phyloP scores from a whole-genome alignment of 2,888 invertebrate species.

The Mycalesis mineus region DNA sequence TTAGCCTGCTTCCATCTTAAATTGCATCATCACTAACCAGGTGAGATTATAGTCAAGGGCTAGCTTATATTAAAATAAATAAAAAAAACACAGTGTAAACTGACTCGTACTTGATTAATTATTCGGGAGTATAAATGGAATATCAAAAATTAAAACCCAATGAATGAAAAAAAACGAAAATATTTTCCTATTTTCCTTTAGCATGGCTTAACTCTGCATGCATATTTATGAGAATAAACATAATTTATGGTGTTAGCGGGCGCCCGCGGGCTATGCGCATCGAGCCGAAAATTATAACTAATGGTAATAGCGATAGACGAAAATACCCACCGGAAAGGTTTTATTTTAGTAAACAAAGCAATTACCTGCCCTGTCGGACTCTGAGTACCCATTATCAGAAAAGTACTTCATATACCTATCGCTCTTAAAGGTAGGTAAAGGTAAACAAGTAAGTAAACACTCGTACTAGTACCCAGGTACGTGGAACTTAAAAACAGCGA shows the following conservation, averaged over 20 bases:
- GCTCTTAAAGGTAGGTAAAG: too few relatives aligned
- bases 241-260: conserved; percentile 4
- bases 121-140: background rate
- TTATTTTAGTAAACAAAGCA: background rate
- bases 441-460: too few relatives aligned
- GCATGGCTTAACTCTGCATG: conserved; percentile 4
- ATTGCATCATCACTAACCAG: too few relatives aligned
- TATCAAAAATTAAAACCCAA: background rate
- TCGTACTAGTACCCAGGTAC: too few relatives aligned
- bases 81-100: too few relatives aligned
- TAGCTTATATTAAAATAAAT: too few relatives aligned
- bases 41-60: too few relatives aligned
- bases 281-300: conserved; percentile 6
- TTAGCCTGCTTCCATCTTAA: too few relatives aligned
- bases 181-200: conserved; percentile 5
- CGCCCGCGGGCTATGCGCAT: conserved; percentile 4
- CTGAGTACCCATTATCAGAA: background rate
- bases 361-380: background rate
- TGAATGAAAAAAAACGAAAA: background rate
- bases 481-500: too few relatives aligned
- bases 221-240: conserved; percentile 13
- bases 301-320: background rate
- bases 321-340: background rate
- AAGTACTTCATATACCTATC: too few relatives aligned
- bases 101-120: too few relatives aligned